These are phyloP conservation scores for Exaiptasia diaphana DNA, from an alignment of 64 coral and sea anemone species.

Conservation along the genomic window DNA sequence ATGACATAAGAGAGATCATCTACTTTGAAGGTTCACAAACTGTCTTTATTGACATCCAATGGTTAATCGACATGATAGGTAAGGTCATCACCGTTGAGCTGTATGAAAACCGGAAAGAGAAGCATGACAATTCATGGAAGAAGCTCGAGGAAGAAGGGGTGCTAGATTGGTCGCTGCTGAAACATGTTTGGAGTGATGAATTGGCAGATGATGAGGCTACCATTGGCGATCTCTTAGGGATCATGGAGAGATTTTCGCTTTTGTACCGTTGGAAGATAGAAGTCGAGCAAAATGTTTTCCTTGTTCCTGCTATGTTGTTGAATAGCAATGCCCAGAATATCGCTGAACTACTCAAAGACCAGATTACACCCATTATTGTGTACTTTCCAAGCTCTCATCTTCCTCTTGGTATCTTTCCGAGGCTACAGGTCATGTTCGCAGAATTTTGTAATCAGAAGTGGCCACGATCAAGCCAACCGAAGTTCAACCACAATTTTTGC, in stretches of 20 bases:
- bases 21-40: background rate
- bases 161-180: background rate
- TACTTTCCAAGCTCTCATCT: background rate
- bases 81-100: background rate
- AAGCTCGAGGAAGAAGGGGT: background rate
- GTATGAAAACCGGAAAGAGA: background rate
- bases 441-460: background rate
- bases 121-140: background rate
- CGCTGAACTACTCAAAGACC: background rate
- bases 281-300: background rate
- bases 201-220: background rate
- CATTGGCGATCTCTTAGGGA: background rate
- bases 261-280: background rate
- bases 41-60: background rate
- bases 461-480: background rate
- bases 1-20: background rate
- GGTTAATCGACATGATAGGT: background rate
- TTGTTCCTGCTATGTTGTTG: background rate
- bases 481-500: background rate
- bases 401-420: background rate
- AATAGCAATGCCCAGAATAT: background rate
- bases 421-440: background rate
- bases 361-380: background rate
- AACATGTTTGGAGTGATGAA: background rate
- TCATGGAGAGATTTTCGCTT: background rate